A percentile compares a stretch with the other conserved stretches of the same genome.
Conservation (phyloP, 2,113 vertebrate genomes). For the Ageneiosus marmoratus region DNA sequence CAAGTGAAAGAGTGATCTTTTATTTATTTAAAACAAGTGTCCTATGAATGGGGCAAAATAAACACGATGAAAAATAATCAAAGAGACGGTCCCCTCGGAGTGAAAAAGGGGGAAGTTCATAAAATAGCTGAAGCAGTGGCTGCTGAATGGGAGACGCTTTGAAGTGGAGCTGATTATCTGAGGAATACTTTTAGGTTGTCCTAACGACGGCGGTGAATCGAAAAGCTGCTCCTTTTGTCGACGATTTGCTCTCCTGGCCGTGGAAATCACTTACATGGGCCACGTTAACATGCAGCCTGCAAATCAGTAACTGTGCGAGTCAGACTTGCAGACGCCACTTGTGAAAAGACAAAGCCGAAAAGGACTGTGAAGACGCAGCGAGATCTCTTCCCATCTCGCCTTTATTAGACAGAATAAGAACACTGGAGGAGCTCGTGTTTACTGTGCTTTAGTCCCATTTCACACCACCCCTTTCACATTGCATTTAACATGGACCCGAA, state of each 20-base stretch:
- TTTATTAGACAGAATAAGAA: slow-evolving; percentile 70
- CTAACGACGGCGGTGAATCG: slow-evolving; percentile 97
- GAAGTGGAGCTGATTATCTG: slow-evolving; percentile 99
- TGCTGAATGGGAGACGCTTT: slow-evolving; percentile 94
- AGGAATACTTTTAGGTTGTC: slow-evolving; percentile 97
- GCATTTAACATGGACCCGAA: slow-evolving; percentile 39
- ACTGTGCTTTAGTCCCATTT: slow-evolving; percentile 71
- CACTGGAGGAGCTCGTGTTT: slow-evolving; percentile 70
- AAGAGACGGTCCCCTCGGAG: slow-evolving; percentile 86
- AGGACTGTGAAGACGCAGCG: slow-evolving; percentile 76
- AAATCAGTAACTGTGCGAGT: slow-evolving; percentile 94
- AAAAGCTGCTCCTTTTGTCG: slow-evolving; percentile 95
- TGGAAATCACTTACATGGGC: slow-evolving; percentile 95
- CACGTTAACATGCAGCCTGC: slow-evolving; percentile 94
- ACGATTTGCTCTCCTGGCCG: slow-evolving; percentile 99
- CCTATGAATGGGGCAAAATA: slow-evolving; percentile 94
- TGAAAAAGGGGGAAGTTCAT: slow-evolving; percentile 89
- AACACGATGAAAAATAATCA: slow-evolving; percentile 97
- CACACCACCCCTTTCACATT: slow-evolving; percentile 62
- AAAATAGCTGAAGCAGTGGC: slow-evolving; percentile 92
- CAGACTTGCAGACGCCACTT: slow-evolving; percentile 98
- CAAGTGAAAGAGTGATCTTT: slow-evolving; percentile 76
- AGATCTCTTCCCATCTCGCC: slow-evolving; percentile 66
- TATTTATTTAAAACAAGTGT: slow-evolving; percentile 95
- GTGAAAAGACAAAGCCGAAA: slow-evolving; percentile 82